Base-by-base conservation (phyloP, 2,797 vertebrate species). In the Monodelphis domestica region DNA sequence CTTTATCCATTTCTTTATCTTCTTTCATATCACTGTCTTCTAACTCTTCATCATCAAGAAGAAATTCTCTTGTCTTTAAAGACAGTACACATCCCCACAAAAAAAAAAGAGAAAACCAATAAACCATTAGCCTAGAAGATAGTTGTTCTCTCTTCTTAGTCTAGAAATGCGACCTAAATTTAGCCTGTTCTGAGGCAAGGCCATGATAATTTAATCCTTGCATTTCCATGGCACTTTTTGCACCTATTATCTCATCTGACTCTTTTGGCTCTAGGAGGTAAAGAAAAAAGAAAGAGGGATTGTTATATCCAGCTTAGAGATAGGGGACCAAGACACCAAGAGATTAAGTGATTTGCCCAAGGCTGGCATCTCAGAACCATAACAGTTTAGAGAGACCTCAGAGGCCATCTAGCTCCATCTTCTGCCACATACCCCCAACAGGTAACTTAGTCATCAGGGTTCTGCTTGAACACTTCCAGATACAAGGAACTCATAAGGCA, bases 21-120 rank as follows among this genome's bases (percentile, higher is more conserved):
- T 96, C 97, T 53, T 95, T 97, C 0, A 5, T 0, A 0, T 52
- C 97, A 95, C 98, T 98, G 91, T 97, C 97, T 97, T 98, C 98
- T 45, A 1, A 9, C 38, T 97, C 98, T 96, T 98, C 98, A 70
- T 97, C 98, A 12, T 97, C 98, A 89, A 99, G 98, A 88, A 99
- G 97, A 56, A 99, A 99, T 52, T 99, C 99, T 30, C 98, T 95
- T 70, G 96, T 98, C 99, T 99, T 95, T 94, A 95, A 6, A 94
- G 94, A 97, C 57, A 52, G 96, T 0, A 1, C 53, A n/a, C n/a
- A n/a, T n/a, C 45, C 26, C n/a, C 91, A n/a, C 91, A 2, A 95
- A 92, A 95, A 87, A 55, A 91, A 96, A 96, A 87, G 5, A 94
- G 51, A 93, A 94, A 95, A 29, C 45, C 94, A 94, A 88, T 57